Conservation (phyloP, 2,797 vertebrate species). For the Myotis daubentonii region DNA sequence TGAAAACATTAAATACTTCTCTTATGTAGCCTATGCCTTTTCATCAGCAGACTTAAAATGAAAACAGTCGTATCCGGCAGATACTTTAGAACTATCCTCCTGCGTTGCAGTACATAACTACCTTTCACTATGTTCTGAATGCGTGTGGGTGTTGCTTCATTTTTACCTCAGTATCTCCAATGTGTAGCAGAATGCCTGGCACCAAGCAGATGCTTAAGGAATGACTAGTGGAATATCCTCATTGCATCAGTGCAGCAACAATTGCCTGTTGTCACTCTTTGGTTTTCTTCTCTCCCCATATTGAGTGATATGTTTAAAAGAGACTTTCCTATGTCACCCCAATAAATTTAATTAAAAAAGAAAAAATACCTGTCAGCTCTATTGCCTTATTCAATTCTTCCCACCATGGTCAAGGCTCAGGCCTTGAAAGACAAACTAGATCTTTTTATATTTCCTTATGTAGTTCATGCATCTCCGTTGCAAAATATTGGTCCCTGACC, state of each 20-base stretch:
- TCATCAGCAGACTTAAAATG: neutral
- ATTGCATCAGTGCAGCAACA: neutral
- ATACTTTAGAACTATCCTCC: neutral
- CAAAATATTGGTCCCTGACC: conserved; percentile 81
- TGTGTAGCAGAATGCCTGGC: neutral
- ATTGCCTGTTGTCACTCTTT: neutral
- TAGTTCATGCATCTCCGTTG: conserved; percentile 75
- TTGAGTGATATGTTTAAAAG: conserved; percentile 58
- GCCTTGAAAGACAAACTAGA: conserved; percentile 76
- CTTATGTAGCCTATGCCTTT: neutral
- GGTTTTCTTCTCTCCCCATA: neutral
- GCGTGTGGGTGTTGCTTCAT: neutral
- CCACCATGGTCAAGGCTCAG: conserved; percentile 63
- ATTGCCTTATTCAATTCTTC: conserved; percentile 59
- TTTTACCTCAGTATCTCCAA: neutral
- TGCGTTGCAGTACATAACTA: neutral
- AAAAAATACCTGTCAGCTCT: neutral
- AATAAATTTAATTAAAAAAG: neutral
- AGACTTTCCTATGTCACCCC: conserved; percentile 24
- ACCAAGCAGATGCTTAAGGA: neutral
- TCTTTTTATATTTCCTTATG: conserved; percentile 71
- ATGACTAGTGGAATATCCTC: neutral
- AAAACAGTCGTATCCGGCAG: neutral
- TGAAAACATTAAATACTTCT: neutral
- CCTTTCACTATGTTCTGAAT: neutral